Percentiles rank a stretch among this genome's conserved stretches.
Conservation (phyloP, 2,113 vertebrate genomes). For the Microcebus murinus region DNA sequence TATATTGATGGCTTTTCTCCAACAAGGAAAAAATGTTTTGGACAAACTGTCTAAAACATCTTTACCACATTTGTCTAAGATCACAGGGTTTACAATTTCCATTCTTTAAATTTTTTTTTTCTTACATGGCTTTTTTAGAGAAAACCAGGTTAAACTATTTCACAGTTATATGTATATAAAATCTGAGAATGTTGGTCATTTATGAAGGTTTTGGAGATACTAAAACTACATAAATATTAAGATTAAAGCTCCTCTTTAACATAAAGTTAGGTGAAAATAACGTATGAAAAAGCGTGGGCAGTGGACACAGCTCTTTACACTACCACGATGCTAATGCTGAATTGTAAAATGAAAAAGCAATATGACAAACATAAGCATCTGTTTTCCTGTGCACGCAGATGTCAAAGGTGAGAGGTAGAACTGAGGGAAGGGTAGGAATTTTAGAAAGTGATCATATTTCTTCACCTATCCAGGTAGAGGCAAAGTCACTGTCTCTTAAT, state of each 20-base stretch:
- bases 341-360: neutral
- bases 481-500: neutral
- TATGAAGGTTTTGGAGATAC: neutral
- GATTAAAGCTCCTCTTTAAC: neutral
- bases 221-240: neutral
- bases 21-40: conserved; percentile 30
- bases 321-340: neutral
- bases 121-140: neutral
- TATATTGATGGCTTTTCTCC: conserved; percentile 1
- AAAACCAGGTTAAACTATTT: conserved; percentile 55
- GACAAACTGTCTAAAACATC: conserved; percentile 54
- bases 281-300: neutral
- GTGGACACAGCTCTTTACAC: accelerated
- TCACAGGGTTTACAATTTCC: conserved; percentile 48
- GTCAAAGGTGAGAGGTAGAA: neutral
- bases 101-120: neutral
- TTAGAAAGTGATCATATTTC: neutral
- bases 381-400: neutral
- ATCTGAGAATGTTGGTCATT: neutral
- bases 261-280: neutral
- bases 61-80: conserved; percentile 39
- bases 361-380: neutral
- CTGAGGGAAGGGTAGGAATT: neutral
- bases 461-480: neutral
- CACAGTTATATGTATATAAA: neutral